phyloP scores from a whole-genome alignment of 2,888 invertebrate genomes.

The Gastrophysa polygoni region DNA sequence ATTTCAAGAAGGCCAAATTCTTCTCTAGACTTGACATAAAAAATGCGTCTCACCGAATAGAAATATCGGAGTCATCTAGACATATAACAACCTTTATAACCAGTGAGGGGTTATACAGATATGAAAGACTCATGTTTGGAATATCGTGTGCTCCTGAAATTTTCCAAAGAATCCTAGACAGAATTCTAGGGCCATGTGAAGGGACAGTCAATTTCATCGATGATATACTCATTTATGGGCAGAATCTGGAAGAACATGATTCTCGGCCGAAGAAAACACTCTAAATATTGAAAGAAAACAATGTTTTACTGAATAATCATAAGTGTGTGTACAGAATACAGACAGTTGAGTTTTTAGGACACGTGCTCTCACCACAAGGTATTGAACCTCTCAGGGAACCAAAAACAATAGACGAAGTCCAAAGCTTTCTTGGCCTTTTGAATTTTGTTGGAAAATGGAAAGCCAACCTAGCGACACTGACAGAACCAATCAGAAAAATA shows the following conservation, averaged over 20 bases:
- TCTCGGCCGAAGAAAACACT: too few species aligned
- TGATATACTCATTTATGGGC: slow-evolving; percentile 52
- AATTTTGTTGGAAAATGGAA: slow-evolving; percentile 47
- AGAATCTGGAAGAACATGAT: slow-evolving; percentile 44
- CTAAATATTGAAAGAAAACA: slow-evolving; percentile 29
- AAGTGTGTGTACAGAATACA: slow-evolving; percentile 45
- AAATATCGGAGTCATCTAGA: too few species aligned
- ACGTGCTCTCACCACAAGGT: slow-evolving; percentile 17
- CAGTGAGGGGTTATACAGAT: slow-evolving; percentile 48
- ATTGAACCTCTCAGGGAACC: too few species aligned
- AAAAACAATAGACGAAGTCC: too few species aligned
- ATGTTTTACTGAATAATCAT: slow-evolving; percentile 30
- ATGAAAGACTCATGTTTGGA: slow-evolving; percentile 46
- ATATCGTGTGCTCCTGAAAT: slow-evolving; percentile 52
- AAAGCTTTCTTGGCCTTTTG: slow-evolving; percentile 43
- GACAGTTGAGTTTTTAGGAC: slow-evolving; percentile 24
- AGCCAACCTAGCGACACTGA: slow-evolving; percentile 21
- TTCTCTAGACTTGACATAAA: slow-evolving; percentile 44
- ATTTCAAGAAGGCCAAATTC: slow-evolving; percentile 39
- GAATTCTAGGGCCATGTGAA: slow-evolving; percentile 47
- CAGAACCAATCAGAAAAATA: background rate
- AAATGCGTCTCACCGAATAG: slow-evolving; percentile 51
- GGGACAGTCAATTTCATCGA: slow-evolving; percentile 52
- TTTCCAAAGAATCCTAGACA: slow-evolving; percentile 50
- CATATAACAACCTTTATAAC: slow-evolving; percentile 46